phyloP scores from a whole-genome alignment of 2,797 vertebrate species.

The Eulemur mongoz region DNA sequence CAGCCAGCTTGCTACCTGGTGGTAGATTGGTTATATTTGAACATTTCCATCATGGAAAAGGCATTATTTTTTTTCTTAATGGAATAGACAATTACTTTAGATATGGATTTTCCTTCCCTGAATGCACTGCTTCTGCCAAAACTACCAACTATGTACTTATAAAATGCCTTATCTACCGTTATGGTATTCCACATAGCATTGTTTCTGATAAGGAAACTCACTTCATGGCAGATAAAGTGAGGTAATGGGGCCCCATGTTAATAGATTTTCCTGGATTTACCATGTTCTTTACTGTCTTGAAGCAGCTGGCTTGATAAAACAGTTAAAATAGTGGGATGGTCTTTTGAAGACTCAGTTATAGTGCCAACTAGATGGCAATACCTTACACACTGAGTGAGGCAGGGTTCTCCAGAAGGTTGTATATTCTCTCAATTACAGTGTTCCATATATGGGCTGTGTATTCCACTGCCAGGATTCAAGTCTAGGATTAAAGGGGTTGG shows the following conservation, averaged over 20 bases:
- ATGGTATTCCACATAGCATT: neutral
- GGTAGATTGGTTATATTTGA: neutral
- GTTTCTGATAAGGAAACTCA: neutral
- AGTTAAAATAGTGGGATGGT: neutral
- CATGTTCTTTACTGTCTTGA: neutral
- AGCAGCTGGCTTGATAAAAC: neutral
- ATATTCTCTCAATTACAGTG: neutral
- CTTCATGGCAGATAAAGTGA: neutral
- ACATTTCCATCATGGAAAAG: neutral
- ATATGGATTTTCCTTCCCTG: neutral
- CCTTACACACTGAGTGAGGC: too few relatives aligned
- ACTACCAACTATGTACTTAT: neutral
- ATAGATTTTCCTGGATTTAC: neutral
- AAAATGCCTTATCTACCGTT: neutral
- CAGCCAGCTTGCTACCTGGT: neutral
- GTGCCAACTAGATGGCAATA: neutral
- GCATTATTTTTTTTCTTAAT: neutral
- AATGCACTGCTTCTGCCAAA: neutral
- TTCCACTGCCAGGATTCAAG: neutral
- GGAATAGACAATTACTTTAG: neutral
- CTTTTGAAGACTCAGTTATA: neutral
- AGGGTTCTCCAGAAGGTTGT: neutral
- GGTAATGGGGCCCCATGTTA: neutral
- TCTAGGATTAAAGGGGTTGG: neutral
- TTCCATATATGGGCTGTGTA: too few relatives aligned